phyloP scores from a whole-genome alignment of 2,797 vertebrate species.

The Poeciliopsis infans region DNA sequence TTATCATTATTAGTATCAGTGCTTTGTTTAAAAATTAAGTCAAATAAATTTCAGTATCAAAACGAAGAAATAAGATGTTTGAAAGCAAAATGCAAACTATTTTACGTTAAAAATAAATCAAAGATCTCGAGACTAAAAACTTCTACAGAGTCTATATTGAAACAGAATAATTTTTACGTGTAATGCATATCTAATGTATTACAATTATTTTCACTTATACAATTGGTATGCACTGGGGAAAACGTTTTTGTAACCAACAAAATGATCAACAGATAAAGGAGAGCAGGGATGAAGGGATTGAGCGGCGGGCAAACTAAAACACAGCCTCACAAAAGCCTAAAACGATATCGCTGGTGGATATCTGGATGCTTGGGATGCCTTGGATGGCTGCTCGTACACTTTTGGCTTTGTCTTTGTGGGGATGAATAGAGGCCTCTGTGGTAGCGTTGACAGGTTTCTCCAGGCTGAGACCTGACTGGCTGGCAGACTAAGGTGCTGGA shows the following conservation, averaged over 20 bases:
- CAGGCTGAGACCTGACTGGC: constrained; percentile 67
- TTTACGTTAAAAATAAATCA: background rate
- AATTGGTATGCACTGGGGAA: background rate
- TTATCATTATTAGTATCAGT: background rate
- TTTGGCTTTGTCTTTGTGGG: constrained; percentile 79
- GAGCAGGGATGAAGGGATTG: constrained; percentile 19
- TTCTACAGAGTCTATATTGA: background rate
- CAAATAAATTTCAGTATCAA: background rate
- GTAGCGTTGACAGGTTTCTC: constrained; percentile 78
- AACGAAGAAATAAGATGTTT: background rate
- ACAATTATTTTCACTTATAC: background rate
- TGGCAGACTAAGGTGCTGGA: constrained; percentile 64
- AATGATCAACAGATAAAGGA: constrained; percentile 12
- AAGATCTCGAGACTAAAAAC: background rate
- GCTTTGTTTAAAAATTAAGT: background rate
- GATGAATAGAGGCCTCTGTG: constrained; percentile 84
- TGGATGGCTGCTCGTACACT: constrained; percentile 78
- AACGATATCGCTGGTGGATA: constrained; percentile 80
- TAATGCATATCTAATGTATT: background rate
- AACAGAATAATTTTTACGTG: background rate
- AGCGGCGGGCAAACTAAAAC: constrained; percentile 50
- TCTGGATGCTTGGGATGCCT: constrained; percentile 82
- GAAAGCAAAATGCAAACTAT: background rate
- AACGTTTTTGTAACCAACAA: background rate
- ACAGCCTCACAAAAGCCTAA: constrained; percentile 70